Conservation (phyloP, 2,113 vertebrate species). For the Alaudala cheleensis region DNA sequence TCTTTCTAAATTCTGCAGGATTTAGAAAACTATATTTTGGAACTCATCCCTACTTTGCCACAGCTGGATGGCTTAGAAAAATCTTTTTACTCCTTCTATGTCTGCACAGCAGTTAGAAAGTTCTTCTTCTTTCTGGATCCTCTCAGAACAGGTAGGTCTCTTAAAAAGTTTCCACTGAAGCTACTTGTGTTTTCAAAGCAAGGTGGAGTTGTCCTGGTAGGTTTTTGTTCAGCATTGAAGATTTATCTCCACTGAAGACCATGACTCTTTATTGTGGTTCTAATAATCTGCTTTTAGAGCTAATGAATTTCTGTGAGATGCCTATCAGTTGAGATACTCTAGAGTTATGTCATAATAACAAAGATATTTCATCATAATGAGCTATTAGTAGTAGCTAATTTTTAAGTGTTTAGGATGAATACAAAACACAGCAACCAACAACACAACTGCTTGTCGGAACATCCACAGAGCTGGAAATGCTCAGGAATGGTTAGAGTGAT, state of each 20-base stretch:
- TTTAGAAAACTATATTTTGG: conserved; percentile 98
- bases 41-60: conserved; percentile 96
- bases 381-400: background rate
- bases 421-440: background rate
- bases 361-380: background rate
- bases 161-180: background rate
- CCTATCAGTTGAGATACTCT: background rate
- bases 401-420: background rate
- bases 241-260: background rate
- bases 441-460: background rate
- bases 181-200: background rate
- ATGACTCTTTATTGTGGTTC: background rate
- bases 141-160: conserved; percentile 86
- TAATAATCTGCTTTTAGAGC: background rate
- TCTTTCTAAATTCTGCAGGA: conserved; percentile 76
- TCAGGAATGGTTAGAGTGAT: background rate
- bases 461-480: background rate
- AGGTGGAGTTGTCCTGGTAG: background rate
- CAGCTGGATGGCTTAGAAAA: conserved; percentile 97
- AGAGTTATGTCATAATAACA: background rate
- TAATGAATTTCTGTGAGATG: background rate
- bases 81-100: conserved; percentile 98
- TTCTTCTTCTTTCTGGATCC: conserved; percentile 99
- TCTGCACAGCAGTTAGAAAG: conserved; percentile 96
- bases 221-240: background rate